Conservation (phyloP, 2,113 vertebrate genomes). For the Ictalurus furcatus region DNA sequence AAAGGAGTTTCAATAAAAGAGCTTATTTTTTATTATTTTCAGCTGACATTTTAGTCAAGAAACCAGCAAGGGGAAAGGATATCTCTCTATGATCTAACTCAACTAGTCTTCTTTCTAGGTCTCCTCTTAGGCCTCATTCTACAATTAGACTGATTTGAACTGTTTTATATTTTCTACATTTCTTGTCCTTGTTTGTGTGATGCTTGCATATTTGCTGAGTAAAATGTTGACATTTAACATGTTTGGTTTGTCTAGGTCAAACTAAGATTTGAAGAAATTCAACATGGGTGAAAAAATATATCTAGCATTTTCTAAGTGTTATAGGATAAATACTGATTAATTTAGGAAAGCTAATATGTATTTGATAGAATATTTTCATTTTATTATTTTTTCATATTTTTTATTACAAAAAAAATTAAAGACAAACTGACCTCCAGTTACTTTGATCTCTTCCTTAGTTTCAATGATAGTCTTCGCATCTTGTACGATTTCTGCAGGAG, state of each 20-base stretch:
- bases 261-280: not conserved
- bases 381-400: not conserved
- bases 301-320: not conserved
- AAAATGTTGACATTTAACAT: not conserved
- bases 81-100: not conserved
- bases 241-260: not conserved
- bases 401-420: slow-evolving; percentile 38
- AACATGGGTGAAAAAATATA: not conserved
- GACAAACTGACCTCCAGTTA: slow-evolving; percentile 4
- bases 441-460: slow-evolving; percentile 13
- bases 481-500: not conserved
- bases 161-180: not conserved
- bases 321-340: not conserved
- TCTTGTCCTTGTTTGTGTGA: no score
- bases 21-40: not conserved
- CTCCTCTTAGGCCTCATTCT: no score
- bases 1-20: no score
- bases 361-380: not conserved
- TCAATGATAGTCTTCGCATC: slow-evolving; percentile 60
- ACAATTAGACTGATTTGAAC: not conserved
- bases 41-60: not conserved
- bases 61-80: no score
- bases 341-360: not conserved
- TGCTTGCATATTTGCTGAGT: not conserved
- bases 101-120: not conserved